Percentiles rank a stretch among this genome's conserved stretches.
These are phyloP conservation scores for Origma solitaria DNA, from an alignment of 2,113 vertebrate species.

Conservation along the genomic window DNA sequence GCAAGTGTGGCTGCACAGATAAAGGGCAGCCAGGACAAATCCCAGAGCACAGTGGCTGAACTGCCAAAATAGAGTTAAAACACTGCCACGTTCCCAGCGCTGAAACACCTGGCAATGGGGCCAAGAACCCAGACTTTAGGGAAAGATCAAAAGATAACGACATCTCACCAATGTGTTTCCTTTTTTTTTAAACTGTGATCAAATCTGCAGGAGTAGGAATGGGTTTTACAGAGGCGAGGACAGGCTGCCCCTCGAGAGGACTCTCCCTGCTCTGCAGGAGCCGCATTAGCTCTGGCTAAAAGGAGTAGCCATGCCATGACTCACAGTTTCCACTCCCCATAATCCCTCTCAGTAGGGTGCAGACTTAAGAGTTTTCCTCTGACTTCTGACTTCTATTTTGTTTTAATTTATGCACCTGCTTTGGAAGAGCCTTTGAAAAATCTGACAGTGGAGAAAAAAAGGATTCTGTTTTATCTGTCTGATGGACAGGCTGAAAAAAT, in stretches of 20 bases:
- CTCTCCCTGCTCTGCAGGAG: not conserved
- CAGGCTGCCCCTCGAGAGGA: not conserved
- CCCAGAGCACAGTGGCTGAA: not conserved
- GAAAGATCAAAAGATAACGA: not conserved
- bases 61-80: not conserved
- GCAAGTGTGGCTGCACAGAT: not conserved
- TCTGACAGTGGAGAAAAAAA: conserved; percentile 17
- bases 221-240: not conserved
- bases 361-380: conserved; percentile 49
- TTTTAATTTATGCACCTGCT: conserved; percentile 65
- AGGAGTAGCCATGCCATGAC: conserved; percentile 40
- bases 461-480: not conserved
- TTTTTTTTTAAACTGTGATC: not conserved
- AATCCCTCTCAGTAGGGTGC: conserved; percentile 42
- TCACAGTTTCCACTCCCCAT: conserved; percentile 64
- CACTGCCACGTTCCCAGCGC: not conserved
- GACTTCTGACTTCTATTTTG: conserved; percentile 43
- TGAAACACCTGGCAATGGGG: not conserved
- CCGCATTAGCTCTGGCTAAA: conserved; percentile 23
- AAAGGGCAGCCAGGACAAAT: not conserved
- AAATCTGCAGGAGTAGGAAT: not conserved
- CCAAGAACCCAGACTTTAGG: not conserved
- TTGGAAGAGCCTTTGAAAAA: conserved; percentile 43
- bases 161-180: not conserved
- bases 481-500: not conserved